These are phyloP conservation scores for Notothenia rossii DNA, from an alignment of 2,113 vertebrate genomes.

Conservation along the genomic window DNA sequence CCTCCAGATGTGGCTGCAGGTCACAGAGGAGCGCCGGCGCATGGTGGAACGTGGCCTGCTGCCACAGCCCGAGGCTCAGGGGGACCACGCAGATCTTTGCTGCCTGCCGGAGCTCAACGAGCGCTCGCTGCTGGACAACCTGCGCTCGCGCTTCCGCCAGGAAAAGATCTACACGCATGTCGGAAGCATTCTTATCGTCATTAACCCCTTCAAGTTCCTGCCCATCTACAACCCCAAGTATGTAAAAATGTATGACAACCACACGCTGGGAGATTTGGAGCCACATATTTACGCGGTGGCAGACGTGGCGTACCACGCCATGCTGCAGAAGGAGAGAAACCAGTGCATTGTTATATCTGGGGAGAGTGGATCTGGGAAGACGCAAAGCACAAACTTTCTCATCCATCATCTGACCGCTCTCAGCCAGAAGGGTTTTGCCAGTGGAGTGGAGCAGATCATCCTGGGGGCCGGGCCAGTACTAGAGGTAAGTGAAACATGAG, in stretches of 20 bases:
- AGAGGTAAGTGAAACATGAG: conserved; percentile 87
- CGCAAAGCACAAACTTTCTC: conserved; percentile 99
- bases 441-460: conserved; percentile 99
- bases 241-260: conserved; percentile 99
- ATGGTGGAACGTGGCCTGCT: conserved; percentile 96
- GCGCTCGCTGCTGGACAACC: conserved; percentile 96
- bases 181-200: conserved; percentile 97
- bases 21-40: conserved; percentile 93
- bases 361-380: conserved; percentile 98
- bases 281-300: conserved; percentile 98
- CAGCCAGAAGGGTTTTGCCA: conserved; percentile 99
- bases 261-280: conserved; percentile 94
- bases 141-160: conserved; percentile 94
- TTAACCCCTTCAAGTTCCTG: conserved; percentile 98
- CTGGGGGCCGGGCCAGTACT: conserved; percentile 97
- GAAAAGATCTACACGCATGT: conserved; percentile 99
- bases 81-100: conserved; percentile 92
- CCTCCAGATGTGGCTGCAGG: conserved; percentile 96
- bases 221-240: conserved; percentile 99
- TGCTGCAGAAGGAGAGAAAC: conserved; percentile 94
- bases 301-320: conserved; percentile 96
- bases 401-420: conserved; percentile 99
- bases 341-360: conserved; percentile 99
- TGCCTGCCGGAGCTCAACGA: conserved; percentile 93
- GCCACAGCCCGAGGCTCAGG: conserved; percentile 92